These are phyloP conservation scores for Pollimyrus isidori DNA, from an alignment of 2,113 vertebrate species.

Conservation along the genomic window DNA sequence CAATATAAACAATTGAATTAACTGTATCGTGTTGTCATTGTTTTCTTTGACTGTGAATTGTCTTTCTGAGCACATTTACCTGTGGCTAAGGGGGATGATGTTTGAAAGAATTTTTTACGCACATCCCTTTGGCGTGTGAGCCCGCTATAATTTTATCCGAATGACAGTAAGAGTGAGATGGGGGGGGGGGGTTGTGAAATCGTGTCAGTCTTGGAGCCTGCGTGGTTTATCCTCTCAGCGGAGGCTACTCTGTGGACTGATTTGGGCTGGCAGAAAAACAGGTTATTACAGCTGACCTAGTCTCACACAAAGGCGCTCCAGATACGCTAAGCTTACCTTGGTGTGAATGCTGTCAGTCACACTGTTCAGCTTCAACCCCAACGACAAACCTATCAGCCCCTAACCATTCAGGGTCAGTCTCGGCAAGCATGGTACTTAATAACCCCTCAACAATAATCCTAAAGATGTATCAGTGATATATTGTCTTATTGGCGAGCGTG, in stretches of 20 bases:
- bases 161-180: background rate
- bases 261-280: constrained; percentile 5
- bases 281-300: constrained; percentile 33
- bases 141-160: background rate
- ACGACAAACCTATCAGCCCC: background rate
- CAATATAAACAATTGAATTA: background rate
- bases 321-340: constrained; percentile 31
- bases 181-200: background rate
- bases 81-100: background rate
- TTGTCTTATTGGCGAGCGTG: background rate
- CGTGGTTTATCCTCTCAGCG: background rate
- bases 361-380: background rate
- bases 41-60: background rate
- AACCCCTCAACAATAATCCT: background rate
- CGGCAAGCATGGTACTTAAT: background rate
- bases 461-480: background rate
- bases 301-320: constrained; percentile 31
- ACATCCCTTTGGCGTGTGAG: background rate
- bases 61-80: background rate
- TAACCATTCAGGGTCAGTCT: background rate
- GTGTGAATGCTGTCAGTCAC: constrained; percentile 6
- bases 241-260: background rate
- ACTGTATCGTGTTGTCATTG: background rate
- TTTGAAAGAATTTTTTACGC: background rate
- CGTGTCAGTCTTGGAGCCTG: background rate